Conservation (phyloP, 2,113 vertebrate genomes). For the Anoplopoma fimbria region DNA sequence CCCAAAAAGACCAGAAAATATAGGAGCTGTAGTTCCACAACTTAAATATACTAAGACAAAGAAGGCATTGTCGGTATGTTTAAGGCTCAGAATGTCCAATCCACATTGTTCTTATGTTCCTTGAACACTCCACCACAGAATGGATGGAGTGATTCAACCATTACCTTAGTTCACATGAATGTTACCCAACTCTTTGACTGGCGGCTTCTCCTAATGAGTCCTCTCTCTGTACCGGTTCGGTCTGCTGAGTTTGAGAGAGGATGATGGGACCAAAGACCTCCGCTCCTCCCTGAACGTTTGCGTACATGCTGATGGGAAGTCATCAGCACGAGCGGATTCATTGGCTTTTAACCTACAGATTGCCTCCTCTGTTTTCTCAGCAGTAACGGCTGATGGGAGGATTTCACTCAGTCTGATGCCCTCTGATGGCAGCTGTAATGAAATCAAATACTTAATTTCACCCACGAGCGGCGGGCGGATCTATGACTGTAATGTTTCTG, state of each 20-base stretch:
- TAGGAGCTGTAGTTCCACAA: too few relatives aligned
- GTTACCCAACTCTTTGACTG: neutral
- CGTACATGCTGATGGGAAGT: conserved; percentile 15
- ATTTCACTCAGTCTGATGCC: conserved; percentile 24
- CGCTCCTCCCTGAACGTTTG: conserved; percentile 20
- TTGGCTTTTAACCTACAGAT: conserved; percentile 51
- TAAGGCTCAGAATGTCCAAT: too few relatives aligned
- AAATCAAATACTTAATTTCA: conserved; percentile 8
- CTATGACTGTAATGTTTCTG: neutral
- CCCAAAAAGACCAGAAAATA: too few relatives aligned
- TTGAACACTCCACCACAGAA: too few relatives aligned
- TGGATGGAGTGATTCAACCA: too few relatives aligned
- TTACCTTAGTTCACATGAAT: neutral
- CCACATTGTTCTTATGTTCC: too few relatives aligned
- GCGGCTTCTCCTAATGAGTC: too few relatives aligned
- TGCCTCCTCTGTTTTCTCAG: conserved; percentile 36
- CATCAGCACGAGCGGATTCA: conserved; percentile 19
- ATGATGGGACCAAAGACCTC: conserved; percentile 22
- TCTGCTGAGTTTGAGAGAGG: neutral
- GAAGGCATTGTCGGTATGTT: too few relatives aligned
- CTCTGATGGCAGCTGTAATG: conserved; percentile 29
- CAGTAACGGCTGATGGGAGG: conserved; percentile 35
- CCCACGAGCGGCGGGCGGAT: neutral
- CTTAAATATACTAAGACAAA: too few relatives aligned
- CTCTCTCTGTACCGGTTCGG: neutral